phyloP scores from a whole-genome alignment of 2,888 invertebrate species.

The Phragmatobia fuliginosa region DNA sequence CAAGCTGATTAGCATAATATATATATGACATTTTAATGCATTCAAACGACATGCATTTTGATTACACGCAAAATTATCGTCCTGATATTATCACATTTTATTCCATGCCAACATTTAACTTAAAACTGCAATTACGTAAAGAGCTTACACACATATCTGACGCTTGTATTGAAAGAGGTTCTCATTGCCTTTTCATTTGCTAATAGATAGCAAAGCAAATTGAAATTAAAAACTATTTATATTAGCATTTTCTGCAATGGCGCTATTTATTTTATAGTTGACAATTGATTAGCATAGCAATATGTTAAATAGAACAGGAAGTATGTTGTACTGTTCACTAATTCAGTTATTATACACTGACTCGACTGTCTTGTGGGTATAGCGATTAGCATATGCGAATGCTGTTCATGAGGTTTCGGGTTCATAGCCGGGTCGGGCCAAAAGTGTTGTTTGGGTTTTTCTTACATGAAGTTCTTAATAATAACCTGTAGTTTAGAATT shows the following conservation, averaged over 20 bases:
- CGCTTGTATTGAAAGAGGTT: neutral
- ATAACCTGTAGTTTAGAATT: no score
- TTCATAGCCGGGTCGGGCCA: no score
- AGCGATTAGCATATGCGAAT: no score
- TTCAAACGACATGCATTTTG: neutral
- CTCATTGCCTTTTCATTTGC: neutral
- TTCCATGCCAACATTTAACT: neutral
- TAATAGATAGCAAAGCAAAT: neutral
- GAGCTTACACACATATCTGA: neutral
- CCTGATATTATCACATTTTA: neutral
- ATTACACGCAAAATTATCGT: slow-evolving; percentile 9
- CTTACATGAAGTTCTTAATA: no score
- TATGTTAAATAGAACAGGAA: neutral
- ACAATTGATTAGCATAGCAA: slow-evolving; percentile 1
- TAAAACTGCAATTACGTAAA: slow-evolving; percentile 1
- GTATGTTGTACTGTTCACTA: neutral
- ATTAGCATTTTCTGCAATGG: slow-evolving; percentile 6
- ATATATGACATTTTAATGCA: neutral
- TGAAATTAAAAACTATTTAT: neutral
- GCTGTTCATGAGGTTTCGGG: no score
- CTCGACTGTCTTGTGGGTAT: no score
- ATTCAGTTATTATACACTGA: no score
- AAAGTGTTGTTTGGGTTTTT: no score
- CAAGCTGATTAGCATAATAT: no score
- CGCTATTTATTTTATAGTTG: slow-evolving; percentile 6